These are phyloP conservation scores for Psylliodes chrysocephalus DNA, from an alignment of 2,888 invertebrate species.

Conservation along the genomic window DNA sequence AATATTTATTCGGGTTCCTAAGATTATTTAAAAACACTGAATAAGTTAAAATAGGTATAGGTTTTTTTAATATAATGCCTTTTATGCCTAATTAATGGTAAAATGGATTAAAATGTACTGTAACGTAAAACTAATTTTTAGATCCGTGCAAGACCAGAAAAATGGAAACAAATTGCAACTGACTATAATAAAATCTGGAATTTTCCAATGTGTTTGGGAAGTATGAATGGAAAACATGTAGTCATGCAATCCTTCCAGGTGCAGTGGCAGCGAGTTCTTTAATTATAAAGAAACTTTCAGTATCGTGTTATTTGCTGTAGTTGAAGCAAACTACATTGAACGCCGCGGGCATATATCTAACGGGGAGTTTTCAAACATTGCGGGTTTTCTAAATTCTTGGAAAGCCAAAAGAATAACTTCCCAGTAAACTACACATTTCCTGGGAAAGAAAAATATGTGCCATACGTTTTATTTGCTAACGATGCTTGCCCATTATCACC, in stretches of 20 bases:
- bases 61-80: not conserved
- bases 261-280: not conserved
- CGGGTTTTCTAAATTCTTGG: not conserved
- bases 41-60: not conserved
- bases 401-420: not conserved
- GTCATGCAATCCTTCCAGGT: constrained; percentile 6
- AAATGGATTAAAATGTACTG: not conserved
- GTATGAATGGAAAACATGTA: not conserved
- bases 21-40: not conserved
- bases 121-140: not conserved
- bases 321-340: constrained; percentile 9
- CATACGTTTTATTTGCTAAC: not conserved
- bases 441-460: not conserved
- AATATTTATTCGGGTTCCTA: not conserved
- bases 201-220: not conserved
- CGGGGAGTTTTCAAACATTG: not conserved
- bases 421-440: not conserved
- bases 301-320: no score
- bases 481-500: not conserved
- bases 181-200: not conserved
- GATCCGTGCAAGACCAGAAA: not conserved
- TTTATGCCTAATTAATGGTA: not conserved
- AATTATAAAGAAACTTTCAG: not conserved
- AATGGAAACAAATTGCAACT: not conserved
- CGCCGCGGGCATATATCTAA: constrained; percentile 7